Evolutionary conservation across 2,113 vertebrate genomes (phyloP), one percentile per base, ranked within the genome.

Genomic region (Lophura nycthemera): DNA sequence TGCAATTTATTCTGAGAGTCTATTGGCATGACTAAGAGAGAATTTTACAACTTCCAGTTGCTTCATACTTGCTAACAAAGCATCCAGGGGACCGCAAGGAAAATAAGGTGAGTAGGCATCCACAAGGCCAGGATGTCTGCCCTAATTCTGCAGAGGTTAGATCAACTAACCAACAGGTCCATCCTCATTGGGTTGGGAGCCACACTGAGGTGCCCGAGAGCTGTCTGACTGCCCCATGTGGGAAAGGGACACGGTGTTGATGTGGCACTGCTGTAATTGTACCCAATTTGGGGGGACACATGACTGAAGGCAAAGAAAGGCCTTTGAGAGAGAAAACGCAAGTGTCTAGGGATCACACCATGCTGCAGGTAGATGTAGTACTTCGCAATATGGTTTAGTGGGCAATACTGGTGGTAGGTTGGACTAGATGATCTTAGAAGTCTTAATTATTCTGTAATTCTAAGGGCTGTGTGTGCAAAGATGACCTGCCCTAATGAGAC

Each of bases 51-150:
- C 11, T 64, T 59, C 6, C 50, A 54, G 45, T 36, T 1, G 1
- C 13, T 86, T n/a, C 47, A 21, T 0, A 0, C 24, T 15, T 1
- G 0, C 32, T 20, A 93, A 32, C 1, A 2, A 10, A 71, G 38
- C 5, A 65, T 34, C 61, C 0, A 0, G 4, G 4, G 1, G 45
- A n/a, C 61, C 1, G 1, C 32, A 6, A 0, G 1, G 67, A 43
- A 83, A 83, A 17, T 27, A 2, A 27, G 8, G 17, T 11, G n/a
- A 1, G 0, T 57, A 43, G 17, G 36, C 17, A 48, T 6, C 11
- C 5, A 0, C 0, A 0, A 18, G 61, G 19, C 40, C 27, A 2
- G 1, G 15, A 52, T 2, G 1, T 54, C 73, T 36, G n/a, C 17
- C 18, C 9, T 7, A 10, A 10, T 34, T 52, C 11, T 34, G 25